Evolutionary conservation across 2,888 invertebrate genomes (phyloP).

Genomic region (Aphodius granarius): DNA sequence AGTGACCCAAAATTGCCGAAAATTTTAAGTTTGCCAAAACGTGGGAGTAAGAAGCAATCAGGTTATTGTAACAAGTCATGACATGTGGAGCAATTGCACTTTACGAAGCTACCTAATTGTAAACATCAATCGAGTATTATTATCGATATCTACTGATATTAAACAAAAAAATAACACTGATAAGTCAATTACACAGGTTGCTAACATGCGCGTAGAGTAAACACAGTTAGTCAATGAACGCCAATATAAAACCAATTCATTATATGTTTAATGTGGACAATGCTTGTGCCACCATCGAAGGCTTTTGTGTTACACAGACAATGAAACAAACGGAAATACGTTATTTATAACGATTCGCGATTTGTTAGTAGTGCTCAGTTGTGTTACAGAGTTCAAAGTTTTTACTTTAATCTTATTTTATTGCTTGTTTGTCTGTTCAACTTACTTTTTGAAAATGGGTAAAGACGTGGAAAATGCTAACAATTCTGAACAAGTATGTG

Average conservation of each 20-base stretch:
- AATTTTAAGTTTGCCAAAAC: too few species aligned
- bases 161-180: neutral
- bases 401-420: neutral
- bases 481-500: conserved; percentile 28
- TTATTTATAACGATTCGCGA: neutral
- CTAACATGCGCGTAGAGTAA: neutral
- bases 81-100: neutral
- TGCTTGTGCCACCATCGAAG: neutral
- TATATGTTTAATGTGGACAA: neutral
- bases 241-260: neutral
- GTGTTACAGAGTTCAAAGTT: neutral
- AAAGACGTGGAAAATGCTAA: neutral
- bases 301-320: neutral
- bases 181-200: neutral
- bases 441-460: conserved; percentile 5
- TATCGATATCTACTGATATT: neutral
- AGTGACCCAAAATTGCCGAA: neutral
- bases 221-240: neutral
- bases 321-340: neutral
- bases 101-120: neutral
- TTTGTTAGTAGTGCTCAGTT: neutral
- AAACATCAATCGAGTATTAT: neutral
- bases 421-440: neutral
- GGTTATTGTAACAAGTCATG: too few species aligned
- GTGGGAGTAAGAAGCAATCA: too few species aligned